Evolutionary conservation across 2,888 invertebrate species (phyloP), one percentile per base, ranked within the genome.

Genomic region (Cecidostiba fungosa): DNA sequence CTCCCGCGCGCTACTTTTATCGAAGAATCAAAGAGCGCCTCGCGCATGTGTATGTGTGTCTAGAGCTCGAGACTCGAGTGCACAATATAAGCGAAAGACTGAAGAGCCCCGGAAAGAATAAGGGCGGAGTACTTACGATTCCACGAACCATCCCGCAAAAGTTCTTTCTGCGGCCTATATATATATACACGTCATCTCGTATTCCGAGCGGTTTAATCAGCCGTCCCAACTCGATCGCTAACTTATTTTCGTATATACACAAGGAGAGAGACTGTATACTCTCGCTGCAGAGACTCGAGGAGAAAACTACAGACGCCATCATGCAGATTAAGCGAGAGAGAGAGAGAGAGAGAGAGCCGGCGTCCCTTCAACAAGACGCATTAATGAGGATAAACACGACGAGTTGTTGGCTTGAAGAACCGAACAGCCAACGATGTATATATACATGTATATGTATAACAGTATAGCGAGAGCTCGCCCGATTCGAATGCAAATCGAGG

Each of bases 131-230:
- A 80, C 80, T 80, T 80, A 36, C 72, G 36, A 79, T 80, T 80
- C 80, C 70, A 8, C 66, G 66, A 66, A 16, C 36, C 80, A 36
- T 39, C 47, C 54, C 8, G 23, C 50, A n/a, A 70, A 79, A 79
- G 10, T 79, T 79, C 50, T 47, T 1, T 29, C 66, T 66, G 10
- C 12, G 10, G 19, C 29, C 16, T 23, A 47, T 54, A 36, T 14
- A 23, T n/a, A 26, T 70, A 70, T 32, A 79, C 50, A 47, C 66
- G 66, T 29, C 12, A 36, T 80, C 89, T 90, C 88, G 90, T 91
- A 91, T 91, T 90, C 91, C 88, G 90, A 86, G 87, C 89, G 89
- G 90, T 90, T 92, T 92, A 92, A 92, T 92, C 92, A 91, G 90
- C 88, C 12, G 29, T 12, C 43, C 89, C 90, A 90, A 91, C 90